Evolutionary conservation across 2,113 vertebrate species (phyloP).

Genomic region (Petromus typicus): DNA sequence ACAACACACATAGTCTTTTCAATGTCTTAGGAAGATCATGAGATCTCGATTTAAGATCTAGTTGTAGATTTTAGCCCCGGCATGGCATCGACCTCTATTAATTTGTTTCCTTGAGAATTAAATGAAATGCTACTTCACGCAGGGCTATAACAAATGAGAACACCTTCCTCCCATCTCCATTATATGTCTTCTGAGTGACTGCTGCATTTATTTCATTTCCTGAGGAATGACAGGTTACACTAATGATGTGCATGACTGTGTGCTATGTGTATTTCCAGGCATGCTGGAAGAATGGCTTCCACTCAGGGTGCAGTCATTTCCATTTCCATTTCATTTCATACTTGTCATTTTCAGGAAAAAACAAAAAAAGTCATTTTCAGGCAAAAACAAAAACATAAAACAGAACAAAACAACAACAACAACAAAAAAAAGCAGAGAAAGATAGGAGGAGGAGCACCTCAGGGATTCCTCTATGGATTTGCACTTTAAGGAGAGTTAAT

Average conservation of each 20-base stretch:
- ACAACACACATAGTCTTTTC: constrained; percentile 8
- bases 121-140: not conserved
- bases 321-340: too few relatives aligned
- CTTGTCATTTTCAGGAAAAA: constrained; percentile 4
- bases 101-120: constrained; percentile 27
- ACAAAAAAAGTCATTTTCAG: constrained; percentile 1
- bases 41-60: not conserved
- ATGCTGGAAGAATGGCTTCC: not conserved
- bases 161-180: not conserved
- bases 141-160: constrained; percentile 21
- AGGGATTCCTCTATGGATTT: not conserved
- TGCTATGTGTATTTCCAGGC: not conserved
- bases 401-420: too few relatives aligned
- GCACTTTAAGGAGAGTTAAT: not conserved
- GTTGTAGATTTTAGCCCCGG: constrained; percentile 37
- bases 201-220: not conserved
- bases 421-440: too few relatives aligned
- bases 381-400: not conserved
- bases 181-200: not conserved
- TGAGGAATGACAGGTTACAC: not conserved
- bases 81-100: not conserved
- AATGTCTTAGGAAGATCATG: constrained; percentile 31
- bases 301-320: not conserved
- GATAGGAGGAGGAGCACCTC: not conserved
- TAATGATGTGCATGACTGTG: not conserved